phyloP scores from a whole-genome alignment of 2,797 vertebrate species.

The Dipus sagitta region DNA sequence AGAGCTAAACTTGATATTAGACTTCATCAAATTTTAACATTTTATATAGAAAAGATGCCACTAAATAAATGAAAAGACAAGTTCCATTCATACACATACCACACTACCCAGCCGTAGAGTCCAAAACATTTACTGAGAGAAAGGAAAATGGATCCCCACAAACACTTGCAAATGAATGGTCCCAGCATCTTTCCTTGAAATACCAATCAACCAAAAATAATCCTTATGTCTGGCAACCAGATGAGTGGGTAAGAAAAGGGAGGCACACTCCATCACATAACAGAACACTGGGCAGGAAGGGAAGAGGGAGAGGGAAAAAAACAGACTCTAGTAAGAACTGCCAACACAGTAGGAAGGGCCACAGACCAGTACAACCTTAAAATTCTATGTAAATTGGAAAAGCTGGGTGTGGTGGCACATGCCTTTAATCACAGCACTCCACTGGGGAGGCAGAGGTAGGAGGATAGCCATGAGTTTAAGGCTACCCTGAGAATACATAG shows the following conservation, averaged over 20 bases:
- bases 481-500: too few relatives aligned
- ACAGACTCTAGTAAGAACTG: too few relatives aligned
- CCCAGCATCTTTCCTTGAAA: background rate
- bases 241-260: background rate
- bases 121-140: background rate
- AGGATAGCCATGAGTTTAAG: too few relatives aligned
- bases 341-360: too few relatives aligned
- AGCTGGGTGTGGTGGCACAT: too few relatives aligned
- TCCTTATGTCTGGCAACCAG: background rate
- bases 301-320: too few relatives aligned
- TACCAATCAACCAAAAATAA: background rate
- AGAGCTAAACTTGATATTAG: conserved; percentile 4
- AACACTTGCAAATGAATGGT: background rate
- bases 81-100: background rate
- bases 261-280: background rate
- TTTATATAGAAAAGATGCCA: background rate
- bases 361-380: background rate
- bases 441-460: too few relatives aligned
- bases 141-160: background rate
- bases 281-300: background rate
- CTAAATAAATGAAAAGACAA: conserved; percentile 9
- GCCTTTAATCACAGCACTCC: too few relatives aligned
- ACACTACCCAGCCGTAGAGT: background rate
- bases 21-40: conserved; percentile 17
- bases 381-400: background rate